phyloP scores from a whole-genome alignment of 2,888 invertebrate genomes.

The Dysmachus trigonus region DNA sequence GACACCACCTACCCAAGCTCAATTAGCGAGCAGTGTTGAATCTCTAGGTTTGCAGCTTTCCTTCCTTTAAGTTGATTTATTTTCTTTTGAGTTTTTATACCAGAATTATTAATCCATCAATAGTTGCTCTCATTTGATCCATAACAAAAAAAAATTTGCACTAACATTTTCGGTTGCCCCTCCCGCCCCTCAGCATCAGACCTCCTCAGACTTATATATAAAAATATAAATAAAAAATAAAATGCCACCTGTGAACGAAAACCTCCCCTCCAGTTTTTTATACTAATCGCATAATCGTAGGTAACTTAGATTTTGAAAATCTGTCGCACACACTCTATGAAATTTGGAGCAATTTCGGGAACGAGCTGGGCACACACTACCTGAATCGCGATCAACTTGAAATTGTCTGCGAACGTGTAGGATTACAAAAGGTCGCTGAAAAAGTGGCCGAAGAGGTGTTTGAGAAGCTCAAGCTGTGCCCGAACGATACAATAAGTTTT shows the following conservation, averaged over 20 bases:
- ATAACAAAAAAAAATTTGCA: not conserved
- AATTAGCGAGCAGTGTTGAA: conserved; percentile 62
- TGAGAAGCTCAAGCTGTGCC: conserved; percentile 71
- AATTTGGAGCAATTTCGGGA: conserved; percentile 71
- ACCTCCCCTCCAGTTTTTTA: not conserved
- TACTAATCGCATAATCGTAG: conserved; percentile 48
- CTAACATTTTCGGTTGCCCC: conserved; percentile 8
- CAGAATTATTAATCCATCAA: conserved; percentile 23
- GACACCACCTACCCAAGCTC: conserved; percentile 55
- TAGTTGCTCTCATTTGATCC: conserved; percentile 30
- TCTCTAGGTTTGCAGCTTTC: conserved; percentile 58
- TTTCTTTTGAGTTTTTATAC: not conserved
- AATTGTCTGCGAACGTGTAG: conserved; percentile 73
- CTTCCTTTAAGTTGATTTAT: conserved; percentile 10
- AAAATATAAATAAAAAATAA: no score
- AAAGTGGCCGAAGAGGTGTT: conserved; percentile 73
- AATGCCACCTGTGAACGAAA: not conserved
- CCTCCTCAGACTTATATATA: not conserved
- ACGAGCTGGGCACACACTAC: conserved; percentile 62
- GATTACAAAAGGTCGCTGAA: conserved; percentile 71
- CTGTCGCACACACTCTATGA: conserved; percentile 67
- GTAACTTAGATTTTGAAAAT: conserved; percentile 66
- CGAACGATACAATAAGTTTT: conserved; percentile 67
- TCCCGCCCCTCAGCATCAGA: not conserved
- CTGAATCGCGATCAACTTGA: conserved; percentile 72